Evolutionary conservation across 2,113 vertebrate genomes (phyloP).

Genomic region (Plectropomus leopardus): DNA sequence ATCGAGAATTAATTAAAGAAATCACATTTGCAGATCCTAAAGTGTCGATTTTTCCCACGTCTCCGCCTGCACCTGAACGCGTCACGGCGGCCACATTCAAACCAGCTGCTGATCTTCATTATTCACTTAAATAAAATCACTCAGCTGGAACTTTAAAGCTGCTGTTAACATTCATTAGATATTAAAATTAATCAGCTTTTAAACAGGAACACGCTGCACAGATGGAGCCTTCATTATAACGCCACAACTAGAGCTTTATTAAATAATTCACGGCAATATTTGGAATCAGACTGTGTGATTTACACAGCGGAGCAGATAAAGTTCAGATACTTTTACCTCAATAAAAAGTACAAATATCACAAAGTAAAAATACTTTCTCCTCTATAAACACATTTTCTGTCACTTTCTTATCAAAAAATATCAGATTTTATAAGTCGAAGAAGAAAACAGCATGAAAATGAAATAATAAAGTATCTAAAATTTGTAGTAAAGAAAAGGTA

Average conservation of each 20-base stretch:
- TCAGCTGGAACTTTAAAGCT: not conserved
- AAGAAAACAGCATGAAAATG: no score
- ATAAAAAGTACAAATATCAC: not conserved
- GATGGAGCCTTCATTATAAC: not conserved
- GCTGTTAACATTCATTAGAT: not conserved
- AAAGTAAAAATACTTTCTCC: no score
- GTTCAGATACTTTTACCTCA: no score
- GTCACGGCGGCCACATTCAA: not conserved
- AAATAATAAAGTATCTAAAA: no score
- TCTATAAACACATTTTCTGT: no score
- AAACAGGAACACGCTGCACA: not conserved
- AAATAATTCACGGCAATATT: not conserved
- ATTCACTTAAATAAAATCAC: slow-evolving; percentile 6
- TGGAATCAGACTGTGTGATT: not conserved
- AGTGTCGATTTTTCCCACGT: not conserved
- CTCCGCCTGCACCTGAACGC: not conserved
- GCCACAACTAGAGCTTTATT: not conserved
- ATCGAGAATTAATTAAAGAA: no score
- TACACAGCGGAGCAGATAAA: no score
- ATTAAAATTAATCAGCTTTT: not conserved
- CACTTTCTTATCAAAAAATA: no score
- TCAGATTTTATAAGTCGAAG: no score
- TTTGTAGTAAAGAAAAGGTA: no score
- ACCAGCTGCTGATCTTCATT: slow-evolving; percentile 25
- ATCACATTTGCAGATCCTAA: no score